Evolutionary conservation across 2,888 invertebrate genomes (phyloP).

Genomic region (Drosophila pegasa): DNA sequence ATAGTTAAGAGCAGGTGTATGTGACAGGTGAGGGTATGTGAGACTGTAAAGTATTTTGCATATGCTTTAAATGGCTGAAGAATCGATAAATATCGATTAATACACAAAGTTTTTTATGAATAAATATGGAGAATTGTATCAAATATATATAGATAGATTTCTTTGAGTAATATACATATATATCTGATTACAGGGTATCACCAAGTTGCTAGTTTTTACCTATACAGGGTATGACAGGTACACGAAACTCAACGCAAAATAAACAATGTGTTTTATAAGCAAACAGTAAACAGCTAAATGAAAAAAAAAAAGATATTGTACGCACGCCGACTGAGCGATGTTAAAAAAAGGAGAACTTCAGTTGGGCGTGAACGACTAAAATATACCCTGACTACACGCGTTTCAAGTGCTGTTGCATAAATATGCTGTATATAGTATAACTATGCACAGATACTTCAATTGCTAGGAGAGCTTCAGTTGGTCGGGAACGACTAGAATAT

Average conservation of each 20-base stretch:
- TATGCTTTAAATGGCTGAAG: no score
- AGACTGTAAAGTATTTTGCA: not conserved
- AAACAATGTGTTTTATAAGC: constrained; percentile 67
- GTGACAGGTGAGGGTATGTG: not conserved
- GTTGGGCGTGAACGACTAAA: not conserved
- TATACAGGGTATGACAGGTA: constrained; percentile 31
- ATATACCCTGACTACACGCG: not conserved
- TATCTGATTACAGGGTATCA: not conserved
- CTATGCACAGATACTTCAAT: not conserved
- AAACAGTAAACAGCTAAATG: constrained; percentile 47
- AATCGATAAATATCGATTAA: not conserved
- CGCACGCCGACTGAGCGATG: constrained; percentile 56
- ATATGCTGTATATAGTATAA: no score
- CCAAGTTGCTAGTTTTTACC: not conserved
- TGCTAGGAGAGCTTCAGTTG: no score
- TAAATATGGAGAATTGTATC: not conserved
- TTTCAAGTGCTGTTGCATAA: not conserved
- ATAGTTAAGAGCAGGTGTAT: no score
- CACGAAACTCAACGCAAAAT: constrained; percentile 51
- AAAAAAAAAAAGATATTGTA: constrained; percentile 53
- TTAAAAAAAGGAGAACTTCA: constrained; percentile 12
- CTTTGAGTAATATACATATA: no score
- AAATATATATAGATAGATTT: not conserved
- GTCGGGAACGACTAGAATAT: not conserved
- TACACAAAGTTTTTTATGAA: not conserved